Conservation (phyloP, 2,888 invertebrate species). For the Trypoxylon attenuatum region DNA sequence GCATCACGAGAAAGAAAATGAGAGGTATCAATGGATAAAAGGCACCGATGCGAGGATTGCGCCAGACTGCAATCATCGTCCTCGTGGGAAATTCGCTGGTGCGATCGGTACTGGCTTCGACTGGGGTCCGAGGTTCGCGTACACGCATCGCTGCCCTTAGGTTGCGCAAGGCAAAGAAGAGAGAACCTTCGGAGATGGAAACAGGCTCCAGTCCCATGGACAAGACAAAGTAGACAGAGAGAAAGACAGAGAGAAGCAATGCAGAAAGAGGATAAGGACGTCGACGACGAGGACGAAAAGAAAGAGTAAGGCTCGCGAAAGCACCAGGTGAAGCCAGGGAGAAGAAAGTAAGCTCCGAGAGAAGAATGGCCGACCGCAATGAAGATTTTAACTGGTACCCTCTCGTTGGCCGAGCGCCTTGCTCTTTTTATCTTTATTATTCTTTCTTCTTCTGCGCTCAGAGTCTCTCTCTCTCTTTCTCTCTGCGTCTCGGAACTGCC, state of each 20-base stretch:
- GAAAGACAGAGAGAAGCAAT: background rate
- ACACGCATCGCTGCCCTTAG: conserved; percentile 68
- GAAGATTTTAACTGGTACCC: conserved; percentile 72
- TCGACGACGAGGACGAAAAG: conserved; percentile 16
- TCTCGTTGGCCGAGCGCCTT: conserved; percentile 37
- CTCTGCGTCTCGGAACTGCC: background rate
- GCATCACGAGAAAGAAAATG: no score
- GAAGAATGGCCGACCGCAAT: conserved; percentile 71
- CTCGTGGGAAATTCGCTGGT: conserved; percentile 61
- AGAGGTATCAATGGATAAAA: no score
- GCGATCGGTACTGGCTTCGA: conserved; percentile 4
- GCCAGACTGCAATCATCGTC: conserved; percentile 51
- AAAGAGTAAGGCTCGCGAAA: conserved; percentile 21
- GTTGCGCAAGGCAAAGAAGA: conserved; percentile 53
- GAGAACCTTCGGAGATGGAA: no score
- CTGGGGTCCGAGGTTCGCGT: conserved; percentile 53
- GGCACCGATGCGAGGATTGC: no score
- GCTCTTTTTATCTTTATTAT: conserved; percentile 52
- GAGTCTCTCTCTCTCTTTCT: conserved; percentile 8
- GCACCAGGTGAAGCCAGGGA: conserved; percentile 51
- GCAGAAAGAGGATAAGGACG: background rate
- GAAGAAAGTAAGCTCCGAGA: conserved; percentile 55
- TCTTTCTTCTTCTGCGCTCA: conserved; percentile 39
- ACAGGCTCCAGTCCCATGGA: no score
- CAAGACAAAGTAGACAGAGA: conserved; percentile 6